A percentile compares a stretch with the other conserved stretches of the same genome.
These are phyloP conservation scores for Capra hircus DNA, from an alignment of 2,113 vertebrate species.

Conservation along the genomic window DNA sequence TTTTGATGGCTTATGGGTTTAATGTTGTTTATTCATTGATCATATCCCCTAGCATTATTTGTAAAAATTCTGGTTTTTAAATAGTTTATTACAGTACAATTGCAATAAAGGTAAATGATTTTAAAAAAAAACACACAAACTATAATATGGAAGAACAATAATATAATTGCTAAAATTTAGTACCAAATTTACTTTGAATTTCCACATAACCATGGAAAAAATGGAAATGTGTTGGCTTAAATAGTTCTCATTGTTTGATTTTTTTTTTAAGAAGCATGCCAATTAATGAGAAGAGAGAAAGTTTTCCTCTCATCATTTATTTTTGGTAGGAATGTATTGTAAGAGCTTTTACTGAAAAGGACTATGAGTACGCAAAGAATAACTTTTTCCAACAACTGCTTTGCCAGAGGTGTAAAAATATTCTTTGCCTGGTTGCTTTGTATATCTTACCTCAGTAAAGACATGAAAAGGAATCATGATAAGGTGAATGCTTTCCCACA, in stretches of 20 bases:
- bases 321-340: neutral
- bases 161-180: slow-evolving; percentile 8
- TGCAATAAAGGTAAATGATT: neutral
- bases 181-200: neutral
- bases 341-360: neutral
- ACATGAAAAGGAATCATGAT: neutral
- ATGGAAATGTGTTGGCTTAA: neutral
- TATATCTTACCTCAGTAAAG: neutral
- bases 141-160: neutral
- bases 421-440: neutral
- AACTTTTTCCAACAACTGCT: neutral
- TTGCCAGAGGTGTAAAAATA: slow-evolving; percentile 35
- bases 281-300: neutral
- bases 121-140: neutral
- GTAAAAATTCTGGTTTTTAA: slow-evolving; percentile 4
- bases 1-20: neutral
- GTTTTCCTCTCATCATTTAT: neutral
- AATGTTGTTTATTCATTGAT: neutral
- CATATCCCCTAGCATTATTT: neutral
- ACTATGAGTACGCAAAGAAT: neutral
- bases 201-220: neutral
- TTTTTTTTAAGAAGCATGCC: neutral
- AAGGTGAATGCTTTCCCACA: neutral
- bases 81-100: neutral
- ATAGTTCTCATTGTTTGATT: neutral